Conservation (phyloP, 2,888 invertebrate species). For the Anthophora plumipes region DNA sequence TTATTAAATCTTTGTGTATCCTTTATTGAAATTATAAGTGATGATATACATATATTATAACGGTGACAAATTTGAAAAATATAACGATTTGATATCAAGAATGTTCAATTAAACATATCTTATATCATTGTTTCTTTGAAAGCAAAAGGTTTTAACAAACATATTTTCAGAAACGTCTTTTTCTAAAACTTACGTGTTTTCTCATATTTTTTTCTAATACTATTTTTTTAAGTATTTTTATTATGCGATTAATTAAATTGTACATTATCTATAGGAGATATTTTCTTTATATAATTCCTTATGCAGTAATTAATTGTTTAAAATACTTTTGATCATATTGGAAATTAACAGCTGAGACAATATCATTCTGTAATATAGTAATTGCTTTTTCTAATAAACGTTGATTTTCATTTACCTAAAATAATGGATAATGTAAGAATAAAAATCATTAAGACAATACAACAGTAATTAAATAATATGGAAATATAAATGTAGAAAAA, state of each 20-base stretch:
- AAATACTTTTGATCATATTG: slow-evolving; percentile 63
- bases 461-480: slow-evolving; percentile 20
- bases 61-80: neutral
- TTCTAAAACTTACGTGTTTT: neutral
- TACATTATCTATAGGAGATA: neutral
- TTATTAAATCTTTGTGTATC: slow-evolving; percentile 23
- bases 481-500: slow-evolving; percentile 54
- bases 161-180: slow-evolving; percentile 3
- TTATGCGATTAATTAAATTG: neutral
- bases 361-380: slow-evolving; percentile 86
- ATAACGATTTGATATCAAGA: slow-evolving; percentile 13
- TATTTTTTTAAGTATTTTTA: neutral
- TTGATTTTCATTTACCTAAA: slow-evolving; percentile 85
- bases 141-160: neutral
- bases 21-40: slow-evolving; percentile 17
- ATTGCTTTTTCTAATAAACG: slow-evolving; percentile 86
- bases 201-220: neutral
- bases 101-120: slow-evolving; percentile 8
- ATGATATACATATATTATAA: slow-evolving; percentile 9
- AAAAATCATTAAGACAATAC: slow-evolving; percentile 7
- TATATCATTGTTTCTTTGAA: slow-evolving; percentile 8
- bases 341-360: slow-evolving; percentile 85
- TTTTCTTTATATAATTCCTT: slow-evolving; percentile 10
- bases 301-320: slow-evolving; percentile 10
- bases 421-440: slow-evolving; percentile 39